These are phyloP conservation scores for Sialis lutaria DNA, from an alignment of 2,888 invertebrate species.

Conservation along the genomic window DNA sequence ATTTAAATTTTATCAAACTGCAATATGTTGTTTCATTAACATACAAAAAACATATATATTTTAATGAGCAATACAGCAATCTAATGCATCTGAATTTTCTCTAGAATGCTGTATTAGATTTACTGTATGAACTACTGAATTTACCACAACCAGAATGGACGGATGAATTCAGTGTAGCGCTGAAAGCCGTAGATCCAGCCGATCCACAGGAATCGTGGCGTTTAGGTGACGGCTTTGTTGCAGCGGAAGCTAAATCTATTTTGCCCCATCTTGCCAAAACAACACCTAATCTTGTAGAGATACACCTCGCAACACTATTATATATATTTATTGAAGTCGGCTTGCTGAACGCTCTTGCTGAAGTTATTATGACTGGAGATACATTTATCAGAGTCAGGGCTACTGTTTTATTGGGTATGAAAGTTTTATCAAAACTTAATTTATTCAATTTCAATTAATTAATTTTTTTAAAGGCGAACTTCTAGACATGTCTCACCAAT, in stretches of 20 bases:
- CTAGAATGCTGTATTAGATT: slow-evolving; percentile 80
- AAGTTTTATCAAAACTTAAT: neutral
- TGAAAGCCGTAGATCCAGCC: slow-evolving; percentile 77
- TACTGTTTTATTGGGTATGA: slow-evolving; percentile 63
- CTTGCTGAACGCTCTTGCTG: slow-evolving; percentile 72
- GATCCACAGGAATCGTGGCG: slow-evolving; percentile 75
- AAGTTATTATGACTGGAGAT: slow-evolving; percentile 81
- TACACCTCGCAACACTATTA: slow-evolving; percentile 75
- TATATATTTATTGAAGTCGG: slow-evolving; percentile 79
- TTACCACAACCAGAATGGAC: slow-evolving; percentile 84
- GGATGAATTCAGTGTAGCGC: slow-evolving; percentile 75
- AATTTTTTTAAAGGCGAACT: slow-evolving; percentile 45
- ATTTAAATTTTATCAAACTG: neutral
- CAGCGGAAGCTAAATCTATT: slow-evolving; percentile 72
- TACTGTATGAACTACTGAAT: slow-evolving; percentile 78
- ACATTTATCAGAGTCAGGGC: slow-evolving; percentile 81
- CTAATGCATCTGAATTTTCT: slow-evolving; percentile 13
- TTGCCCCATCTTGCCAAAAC: slow-evolving; percentile 71
- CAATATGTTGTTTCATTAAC: too few species aligned
- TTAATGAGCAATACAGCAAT: neutral
- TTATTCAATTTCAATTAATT: neutral
- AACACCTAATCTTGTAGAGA: slow-evolving; percentile 79
- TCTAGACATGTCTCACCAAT: slow-evolving; percentile 67
- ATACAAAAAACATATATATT: too few species aligned
- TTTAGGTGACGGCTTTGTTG: slow-evolving; percentile 86